These are phyloP conservation scores for Craseonycteris thonglongyai DNA, from an alignment of 2,113 vertebrate genomes.

Conservation along the genomic window DNA sequence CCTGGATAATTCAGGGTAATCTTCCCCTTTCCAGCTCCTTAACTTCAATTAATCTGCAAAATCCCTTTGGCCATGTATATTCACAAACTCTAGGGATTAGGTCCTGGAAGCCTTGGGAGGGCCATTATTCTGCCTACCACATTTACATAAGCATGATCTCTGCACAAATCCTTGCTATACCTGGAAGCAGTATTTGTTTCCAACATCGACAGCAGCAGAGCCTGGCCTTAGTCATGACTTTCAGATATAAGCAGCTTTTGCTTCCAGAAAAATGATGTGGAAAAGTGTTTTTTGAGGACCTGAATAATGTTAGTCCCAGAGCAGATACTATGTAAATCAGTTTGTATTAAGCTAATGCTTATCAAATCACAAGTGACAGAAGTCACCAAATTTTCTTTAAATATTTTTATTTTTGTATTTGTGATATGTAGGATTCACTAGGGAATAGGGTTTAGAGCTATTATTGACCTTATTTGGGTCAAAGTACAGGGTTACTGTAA, in stretches of 20 bases:
- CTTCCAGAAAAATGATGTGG: background rate
- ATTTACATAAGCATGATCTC: background rate
- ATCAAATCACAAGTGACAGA: background rate
- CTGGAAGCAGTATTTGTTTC: background rate
- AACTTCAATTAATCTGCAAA: background rate
- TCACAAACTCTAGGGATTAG: background rate
- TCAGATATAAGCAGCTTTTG: background rate
- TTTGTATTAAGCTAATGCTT: background rate
- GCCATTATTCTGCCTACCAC: background rate
- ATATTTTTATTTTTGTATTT: background rate
- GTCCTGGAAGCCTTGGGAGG: background rate
- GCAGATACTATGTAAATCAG: background rate
- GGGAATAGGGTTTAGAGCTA: background rate
- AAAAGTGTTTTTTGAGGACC: background rate
- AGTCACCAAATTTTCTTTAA: background rate
- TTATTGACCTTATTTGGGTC: background rate
- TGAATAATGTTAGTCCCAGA: background rate
- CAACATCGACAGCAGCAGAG: background rate
- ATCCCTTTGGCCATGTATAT: background rate
- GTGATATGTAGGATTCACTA: background rate
- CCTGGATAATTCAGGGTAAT: background rate
- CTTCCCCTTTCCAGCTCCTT: background rate
- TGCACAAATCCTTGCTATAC: background rate
- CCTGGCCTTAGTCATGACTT: background rate
- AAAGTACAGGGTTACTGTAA: background rate